These are phyloP conservation scores for Argopecten irradians DNA, from an alignment of 1,140 invertebrate species.

Conservation along the genomic window DNA sequence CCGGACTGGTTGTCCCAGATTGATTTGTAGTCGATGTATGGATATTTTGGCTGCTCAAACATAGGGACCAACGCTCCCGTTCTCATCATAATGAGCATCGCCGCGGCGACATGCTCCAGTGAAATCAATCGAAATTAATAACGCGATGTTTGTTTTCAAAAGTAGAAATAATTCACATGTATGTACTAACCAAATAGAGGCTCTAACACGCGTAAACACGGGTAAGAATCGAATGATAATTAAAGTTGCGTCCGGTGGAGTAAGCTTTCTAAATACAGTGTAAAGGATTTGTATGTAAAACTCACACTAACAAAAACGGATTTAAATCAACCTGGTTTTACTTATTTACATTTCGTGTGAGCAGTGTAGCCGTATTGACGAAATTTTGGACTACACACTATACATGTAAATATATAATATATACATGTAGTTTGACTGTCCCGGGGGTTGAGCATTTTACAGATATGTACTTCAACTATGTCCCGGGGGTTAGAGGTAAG, in stretches of 20 bases:
- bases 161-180: conserved; percentile 5
- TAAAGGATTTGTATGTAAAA: background rate
- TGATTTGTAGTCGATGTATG: background rate
- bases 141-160: background rate
- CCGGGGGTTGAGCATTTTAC: background rate
- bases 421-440: background rate
- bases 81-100: background rate
- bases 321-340: background rate
- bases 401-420: too few species aligned
- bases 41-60: conserved; percentile 6
- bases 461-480: too few species aligned
- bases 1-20: background rate
- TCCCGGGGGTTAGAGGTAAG: background rate
- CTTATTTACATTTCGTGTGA: background rate
- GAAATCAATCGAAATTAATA: conserved; percentile 19
- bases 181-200: background rate
- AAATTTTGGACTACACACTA: too few species aligned
- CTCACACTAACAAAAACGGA: background rate
- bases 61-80: background rate
- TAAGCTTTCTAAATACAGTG: background rate
- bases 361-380: background rate
- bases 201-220: background rate
- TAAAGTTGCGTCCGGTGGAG: background rate
- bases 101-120: background rate
- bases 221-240: background rate